phyloP scores from a whole-genome alignment of 1,140 invertebrate species.

The Drosophila cardini region DNA sequence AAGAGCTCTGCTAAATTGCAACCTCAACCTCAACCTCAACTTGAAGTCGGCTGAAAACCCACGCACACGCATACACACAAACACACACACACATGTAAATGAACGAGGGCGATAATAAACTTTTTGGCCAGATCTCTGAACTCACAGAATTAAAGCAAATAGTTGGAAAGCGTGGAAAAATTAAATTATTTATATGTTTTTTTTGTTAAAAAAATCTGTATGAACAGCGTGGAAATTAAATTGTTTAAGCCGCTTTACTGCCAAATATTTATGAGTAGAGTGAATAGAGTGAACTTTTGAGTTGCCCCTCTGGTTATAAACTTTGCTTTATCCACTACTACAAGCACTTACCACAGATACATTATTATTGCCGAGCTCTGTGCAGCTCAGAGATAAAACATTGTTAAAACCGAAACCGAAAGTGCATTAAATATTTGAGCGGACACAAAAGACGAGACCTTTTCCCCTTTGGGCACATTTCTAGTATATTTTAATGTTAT shows the following conservation, averaged over 20 bases:
- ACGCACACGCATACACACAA: no score
- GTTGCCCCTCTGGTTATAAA: not conserved
- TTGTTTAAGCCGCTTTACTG: no score
- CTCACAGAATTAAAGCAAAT: not conserved
- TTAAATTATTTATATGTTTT: not conserved
- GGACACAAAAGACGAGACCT: slow-evolving; percentile 12
- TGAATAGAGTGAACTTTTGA: not conserved
- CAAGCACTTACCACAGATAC: not conserved
- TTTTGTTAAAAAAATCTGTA: not conserved
- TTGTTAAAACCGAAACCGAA: slow-evolving; percentile 21
- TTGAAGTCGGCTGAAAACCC: not conserved
- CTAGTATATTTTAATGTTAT: slow-evolving; percentile 32
- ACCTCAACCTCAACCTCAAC: slow-evolving; percentile 32
- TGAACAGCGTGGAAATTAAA: not conserved
- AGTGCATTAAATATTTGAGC: slow-evolving; percentile 53
- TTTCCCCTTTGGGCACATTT: slow-evolving; percentile 13
- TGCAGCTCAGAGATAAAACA: slow-evolving; percentile 19
- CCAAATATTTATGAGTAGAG: no score
- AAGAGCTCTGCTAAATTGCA: slow-evolving; percentile 36
- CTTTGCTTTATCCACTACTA: not conserved
- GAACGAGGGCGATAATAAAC: slow-evolving; percentile 5
- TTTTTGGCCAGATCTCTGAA: not conserved
- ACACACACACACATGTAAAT: not conserved
- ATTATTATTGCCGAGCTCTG: slow-evolving; percentile 19
- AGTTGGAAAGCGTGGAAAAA: not conserved